Conservation (phyloP, 2,888 invertebrate genomes). For the Disparrhopalites patrizii region DNA sequence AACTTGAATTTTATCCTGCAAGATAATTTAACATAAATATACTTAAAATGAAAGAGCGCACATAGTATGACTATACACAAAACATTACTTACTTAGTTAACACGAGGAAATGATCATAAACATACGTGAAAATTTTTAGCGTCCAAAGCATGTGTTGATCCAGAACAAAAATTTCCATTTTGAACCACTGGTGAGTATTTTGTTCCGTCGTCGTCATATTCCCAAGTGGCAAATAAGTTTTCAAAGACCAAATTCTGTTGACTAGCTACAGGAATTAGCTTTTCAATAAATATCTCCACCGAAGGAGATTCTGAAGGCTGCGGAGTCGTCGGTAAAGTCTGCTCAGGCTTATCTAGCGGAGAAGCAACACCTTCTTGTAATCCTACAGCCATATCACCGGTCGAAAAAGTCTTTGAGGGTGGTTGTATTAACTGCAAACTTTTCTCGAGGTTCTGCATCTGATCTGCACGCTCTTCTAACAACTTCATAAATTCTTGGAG, state of each 20-base stretch:
- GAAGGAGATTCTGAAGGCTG: constrained; percentile 9
- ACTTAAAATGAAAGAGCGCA: too few relatives aligned
- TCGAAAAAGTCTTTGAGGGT: neutral
- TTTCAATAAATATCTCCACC: constrained; percentile 26
- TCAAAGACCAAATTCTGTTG: neutral
- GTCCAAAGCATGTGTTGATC: constrained; percentile 18
- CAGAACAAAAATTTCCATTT: constrained; percentile 27
- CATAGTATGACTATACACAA: too few relatives aligned
- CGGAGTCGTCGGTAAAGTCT: neutral
- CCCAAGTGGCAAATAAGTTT: constrained; percentile 31
- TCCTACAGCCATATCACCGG: neutral
- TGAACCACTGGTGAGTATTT: constrained; percentile 30
- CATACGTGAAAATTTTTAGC: constrained; percentile 9
- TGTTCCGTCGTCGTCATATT: constrained; percentile 21
- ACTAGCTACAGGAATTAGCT: constrained; percentile 16
- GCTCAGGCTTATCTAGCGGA: neutral
- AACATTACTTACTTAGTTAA: too few relatives aligned
- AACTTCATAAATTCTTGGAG: constrained; percentile 38
- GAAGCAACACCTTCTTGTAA: neutral
- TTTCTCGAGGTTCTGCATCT: constrained; percentile 37
- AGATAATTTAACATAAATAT: too few relatives aligned
- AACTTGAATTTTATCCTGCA: constrained; percentile 21
- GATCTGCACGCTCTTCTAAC: constrained; percentile 36
- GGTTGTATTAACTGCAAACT: constrained; percentile 30
- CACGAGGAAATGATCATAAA: neutral